These are phyloP conservation scores for Sinosuthora webbiana DNA, from an alignment of 2,113 vertebrate genomes.

Conservation along the genomic window DNA sequence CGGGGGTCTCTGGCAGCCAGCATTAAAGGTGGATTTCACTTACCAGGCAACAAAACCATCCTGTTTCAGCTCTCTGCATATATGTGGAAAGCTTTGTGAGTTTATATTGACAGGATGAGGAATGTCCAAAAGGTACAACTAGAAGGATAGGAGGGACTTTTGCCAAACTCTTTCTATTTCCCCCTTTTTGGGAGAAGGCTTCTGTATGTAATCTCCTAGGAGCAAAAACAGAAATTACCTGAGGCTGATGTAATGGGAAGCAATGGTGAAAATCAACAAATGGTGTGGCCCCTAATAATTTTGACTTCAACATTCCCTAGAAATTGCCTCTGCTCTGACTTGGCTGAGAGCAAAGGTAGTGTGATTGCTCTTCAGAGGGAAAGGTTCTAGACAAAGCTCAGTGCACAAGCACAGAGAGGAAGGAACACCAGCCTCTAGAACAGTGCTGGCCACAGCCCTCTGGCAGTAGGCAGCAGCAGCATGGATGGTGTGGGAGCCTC, in stretches of 20 bases:
- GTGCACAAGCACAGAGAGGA: background rate
- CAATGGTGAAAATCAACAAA: background rate
- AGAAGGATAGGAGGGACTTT: background rate
- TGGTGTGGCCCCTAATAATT: background rate
- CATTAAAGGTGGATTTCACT: background rate
- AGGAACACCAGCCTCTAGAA: background rate
- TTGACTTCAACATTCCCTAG: background rate
- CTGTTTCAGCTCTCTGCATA: background rate
- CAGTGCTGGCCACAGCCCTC: accelerated
- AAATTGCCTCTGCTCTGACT: background rate
- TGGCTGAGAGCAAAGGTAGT: background rate
- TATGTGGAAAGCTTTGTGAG: background rate
- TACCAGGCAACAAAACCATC: background rate
- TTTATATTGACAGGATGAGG: background rate
- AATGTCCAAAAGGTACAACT: background rate
- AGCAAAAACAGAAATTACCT: background rate
- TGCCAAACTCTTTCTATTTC: background rate
- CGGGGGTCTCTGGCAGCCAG: background rate
- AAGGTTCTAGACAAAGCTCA: background rate
- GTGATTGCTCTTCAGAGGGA: background rate
- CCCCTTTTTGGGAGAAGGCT: background rate
- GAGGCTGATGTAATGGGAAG: background rate
- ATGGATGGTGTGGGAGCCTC: accelerated
- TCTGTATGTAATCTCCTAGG: background rate
- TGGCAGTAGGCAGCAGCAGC: accelerated